These are phyloP conservation scores for Marisa cornuarietis DNA, from an alignment of 1,140 invertebrate genomes.

Conservation along the genomic window DNA sequence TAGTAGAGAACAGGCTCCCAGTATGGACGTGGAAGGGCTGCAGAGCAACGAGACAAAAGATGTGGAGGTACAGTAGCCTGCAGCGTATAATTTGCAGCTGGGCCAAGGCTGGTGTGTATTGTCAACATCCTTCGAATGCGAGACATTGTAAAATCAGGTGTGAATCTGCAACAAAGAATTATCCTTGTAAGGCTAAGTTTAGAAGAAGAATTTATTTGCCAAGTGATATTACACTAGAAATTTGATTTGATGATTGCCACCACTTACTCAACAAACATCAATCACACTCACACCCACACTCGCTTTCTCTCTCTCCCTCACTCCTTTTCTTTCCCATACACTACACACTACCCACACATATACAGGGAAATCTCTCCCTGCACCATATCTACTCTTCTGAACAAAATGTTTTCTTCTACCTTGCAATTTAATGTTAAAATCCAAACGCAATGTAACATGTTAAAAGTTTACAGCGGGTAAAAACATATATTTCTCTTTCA, in stretches of 20 bases:
- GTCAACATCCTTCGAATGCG: conserved; percentile 75
- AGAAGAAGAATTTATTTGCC: no score
- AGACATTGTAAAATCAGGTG: conserved; percentile 90
- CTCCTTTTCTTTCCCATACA: no score
- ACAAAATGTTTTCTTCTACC: neutral
- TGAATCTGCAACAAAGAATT: conserved; percentile 72
- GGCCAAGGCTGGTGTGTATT: conserved; percentile 68
- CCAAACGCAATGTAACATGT: conserved; percentile 4
- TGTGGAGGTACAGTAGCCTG: conserved; percentile 83
- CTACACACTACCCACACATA: no score
- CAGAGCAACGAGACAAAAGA: conserved; percentile 78
- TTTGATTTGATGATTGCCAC: no score
- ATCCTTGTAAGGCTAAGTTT: no score
- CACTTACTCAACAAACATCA: no score
- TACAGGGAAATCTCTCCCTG: no score
- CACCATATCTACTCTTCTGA: neutral
- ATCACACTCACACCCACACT: no score
- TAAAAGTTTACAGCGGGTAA: conserved; percentile 7
- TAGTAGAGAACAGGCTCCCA: conserved; percentile 85
- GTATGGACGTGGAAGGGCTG: conserved; percentile 77
- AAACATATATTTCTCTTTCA: conserved; percentile 3
- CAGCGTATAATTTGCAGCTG: conserved; percentile 78
- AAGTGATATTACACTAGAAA: no score
- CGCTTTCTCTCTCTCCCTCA: no score
- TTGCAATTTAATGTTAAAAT: neutral